Base-by-base conservation (phyloP, 2,797 vertebrate genomes). In the Sebastes variabilis region DNA sequence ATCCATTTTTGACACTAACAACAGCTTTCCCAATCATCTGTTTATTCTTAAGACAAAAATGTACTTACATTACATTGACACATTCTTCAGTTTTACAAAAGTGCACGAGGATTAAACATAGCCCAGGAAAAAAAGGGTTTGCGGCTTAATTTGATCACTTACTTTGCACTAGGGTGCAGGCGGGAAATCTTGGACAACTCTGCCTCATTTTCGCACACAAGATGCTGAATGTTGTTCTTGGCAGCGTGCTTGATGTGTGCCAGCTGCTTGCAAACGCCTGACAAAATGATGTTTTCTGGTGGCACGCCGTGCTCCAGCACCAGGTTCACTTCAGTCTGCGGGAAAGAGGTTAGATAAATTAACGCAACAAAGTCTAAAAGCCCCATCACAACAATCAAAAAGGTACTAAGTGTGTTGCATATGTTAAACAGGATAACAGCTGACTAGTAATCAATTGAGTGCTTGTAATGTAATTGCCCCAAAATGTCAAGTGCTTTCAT, bases 161-260 rank as follows among this genome's bases (percentile, higher is more conserved):
- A 99, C 99, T 97, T 98, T 69, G 98, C 98, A 79, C 93, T 94
- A 60, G 96, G 96, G 88, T 99, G 97, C 79, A 96, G 95, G 25
- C 98, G 97, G 88, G 97, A 95, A 81, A 99, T 98, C 95, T 99
- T 99, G 92, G 97, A 96, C 94, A 99, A 92, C 92, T 99, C 98
- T 1, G 92, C 93, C 86, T 98, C 97, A 76, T 88, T 99, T 91
- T 99, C 98, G 81, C 98, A 99, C 77, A 97, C 96, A 92, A 99
- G 96, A 89, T 97, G 92, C 87, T 96, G 96, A 85, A 99, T 92
- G 90, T 97, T 97, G 84, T 96, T 95, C 94, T 97, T 99, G 0
- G 97, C 97, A 67, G 99, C 98, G 30, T 98, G 95, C 92, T 98
- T 99, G 87, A 99, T 96, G 90, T 97, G 97, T 74, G 98, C 97